Percentiles rank a stretch among this genome's conserved stretches.
phyloP scores from a whole-genome alignment of 2,888 invertebrate genomes.

The Pelosia muscerda region DNA sequence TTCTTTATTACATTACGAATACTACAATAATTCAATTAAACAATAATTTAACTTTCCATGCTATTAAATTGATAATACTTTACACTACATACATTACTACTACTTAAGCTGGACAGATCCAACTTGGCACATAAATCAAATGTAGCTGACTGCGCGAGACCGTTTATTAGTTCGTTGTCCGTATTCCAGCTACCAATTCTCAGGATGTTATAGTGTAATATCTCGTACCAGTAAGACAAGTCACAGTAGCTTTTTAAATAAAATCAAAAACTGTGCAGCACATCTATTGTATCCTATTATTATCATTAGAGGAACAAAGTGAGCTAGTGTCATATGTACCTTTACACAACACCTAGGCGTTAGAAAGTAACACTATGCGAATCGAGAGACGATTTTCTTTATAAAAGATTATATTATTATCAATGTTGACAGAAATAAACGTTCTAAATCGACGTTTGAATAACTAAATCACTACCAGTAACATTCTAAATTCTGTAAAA shows the following conservation, averaged over 20 bases:
- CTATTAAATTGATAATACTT: conserved; percentile 38
- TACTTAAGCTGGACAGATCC: conserved; percentile 33
- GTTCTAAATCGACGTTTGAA: no score
- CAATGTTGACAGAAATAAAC: no score
- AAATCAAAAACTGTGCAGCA: no score
- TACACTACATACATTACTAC: conserved; percentile 38
- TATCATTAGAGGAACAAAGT: no score
- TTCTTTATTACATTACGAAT: neutral
- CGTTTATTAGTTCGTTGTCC: conserved; percentile 47
- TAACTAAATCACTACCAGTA: no score
- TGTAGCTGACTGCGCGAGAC: conserved; percentile 43
- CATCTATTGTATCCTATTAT: neutral
- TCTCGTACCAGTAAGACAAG: conserved; percentile 7
- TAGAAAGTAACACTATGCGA: no score
- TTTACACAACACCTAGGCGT: no score
- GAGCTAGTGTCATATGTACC: no score
- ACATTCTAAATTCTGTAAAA: no score
- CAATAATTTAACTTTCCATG: conserved; percentile 29
- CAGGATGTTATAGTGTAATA: conserved; percentile 23
- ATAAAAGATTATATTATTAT: no score
- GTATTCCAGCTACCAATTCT: conserved; percentile 28
- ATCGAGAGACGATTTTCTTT: no score
- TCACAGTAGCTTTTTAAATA: no score
- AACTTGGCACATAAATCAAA: conserved; percentile 47
- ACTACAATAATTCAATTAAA: conserved; percentile 19